These are phyloP conservation scores for Paelopatides confundens DNA, from an alignment of 53 echinoderm and acorn worm genomes.

Conservation along the genomic window DNA sequence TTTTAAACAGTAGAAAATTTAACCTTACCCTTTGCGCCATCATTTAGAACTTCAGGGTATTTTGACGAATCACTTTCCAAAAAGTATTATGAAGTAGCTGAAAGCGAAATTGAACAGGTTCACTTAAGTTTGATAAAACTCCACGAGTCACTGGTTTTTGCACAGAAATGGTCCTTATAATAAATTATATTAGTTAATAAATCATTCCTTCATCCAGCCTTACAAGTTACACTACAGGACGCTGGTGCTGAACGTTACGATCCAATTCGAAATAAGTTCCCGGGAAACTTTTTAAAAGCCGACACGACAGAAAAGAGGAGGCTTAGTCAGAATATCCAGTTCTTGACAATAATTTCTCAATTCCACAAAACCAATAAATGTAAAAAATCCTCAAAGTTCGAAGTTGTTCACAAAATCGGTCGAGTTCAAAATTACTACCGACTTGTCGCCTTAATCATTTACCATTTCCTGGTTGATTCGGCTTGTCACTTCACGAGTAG, in stretches of 20 bases:
- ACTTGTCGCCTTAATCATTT: constrained; percentile 54
- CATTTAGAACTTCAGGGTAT: constrained; percentile 20
- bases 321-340: constrained; percentile 14
- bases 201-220: neutral
- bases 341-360: neutral
- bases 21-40: constrained; percentile 47
- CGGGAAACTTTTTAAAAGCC: neutral
- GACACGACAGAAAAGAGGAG: neutral
- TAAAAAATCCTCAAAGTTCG: neutral
- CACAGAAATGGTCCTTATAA: constrained; percentile 1
- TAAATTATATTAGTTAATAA: too few species aligned
- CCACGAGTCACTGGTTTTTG: neutral
- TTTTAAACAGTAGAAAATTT: neutral
- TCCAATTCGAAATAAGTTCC: neutral
- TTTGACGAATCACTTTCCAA: constrained; percentile 41
- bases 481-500: constrained; percentile 51
- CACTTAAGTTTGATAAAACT: constrained; percentile 23
- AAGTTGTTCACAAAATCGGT: constrained; percentile 37
- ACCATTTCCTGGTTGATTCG: constrained; percentile 52
- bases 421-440: constrained; percentile 45
- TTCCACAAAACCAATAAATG: neutral
- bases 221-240: too few species aligned
- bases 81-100: neutral
- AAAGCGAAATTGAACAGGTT: neutral
- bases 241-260: too few species aligned